Conservation (phyloP, 2,888 invertebrate genomes). For the Phengaris arion region DNA sequence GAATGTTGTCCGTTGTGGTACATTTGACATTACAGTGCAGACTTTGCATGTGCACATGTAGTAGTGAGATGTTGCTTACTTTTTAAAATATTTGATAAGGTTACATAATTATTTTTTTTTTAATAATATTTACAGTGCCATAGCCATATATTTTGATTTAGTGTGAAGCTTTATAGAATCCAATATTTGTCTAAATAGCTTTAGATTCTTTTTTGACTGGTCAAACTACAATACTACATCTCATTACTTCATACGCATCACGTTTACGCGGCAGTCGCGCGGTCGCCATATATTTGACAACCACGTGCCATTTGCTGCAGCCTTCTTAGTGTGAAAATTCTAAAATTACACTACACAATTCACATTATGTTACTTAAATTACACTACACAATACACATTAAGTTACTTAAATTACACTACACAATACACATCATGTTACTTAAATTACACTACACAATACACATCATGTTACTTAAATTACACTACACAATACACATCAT, state of each 20-base stretch:
- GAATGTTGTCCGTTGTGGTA: conserved; percentile 37
- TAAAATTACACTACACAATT: too few species aligned
- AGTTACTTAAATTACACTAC: too few species aligned
- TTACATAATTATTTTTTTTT: background rate
- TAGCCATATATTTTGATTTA: background rate
- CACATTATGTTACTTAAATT: too few species aligned
- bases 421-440: too few species aligned
- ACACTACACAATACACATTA: too few species aligned
- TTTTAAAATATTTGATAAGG: background rate
- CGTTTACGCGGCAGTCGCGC: background rate
- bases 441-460: too few species aligned
- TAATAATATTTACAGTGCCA: background rate
- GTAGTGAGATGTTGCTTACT: conserved; percentile 34
- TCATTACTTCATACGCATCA: conserved; percentile 17
- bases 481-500: too few species aligned
- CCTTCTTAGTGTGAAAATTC: too few species aligned
- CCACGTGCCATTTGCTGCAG: too few species aligned
- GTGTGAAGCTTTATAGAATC: background rate
- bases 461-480: too few species aligned
- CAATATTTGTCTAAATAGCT: background rate
- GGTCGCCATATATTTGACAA: too few species aligned
- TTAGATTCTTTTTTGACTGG: background rate
- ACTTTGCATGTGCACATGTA: conserved; percentile 42
- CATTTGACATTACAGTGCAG: conserved; percentile 43
- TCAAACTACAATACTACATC: background rate